phyloP scores from a whole-genome alignment of 1,140 invertebrate species.

The Camponotus vicinus region DNA sequence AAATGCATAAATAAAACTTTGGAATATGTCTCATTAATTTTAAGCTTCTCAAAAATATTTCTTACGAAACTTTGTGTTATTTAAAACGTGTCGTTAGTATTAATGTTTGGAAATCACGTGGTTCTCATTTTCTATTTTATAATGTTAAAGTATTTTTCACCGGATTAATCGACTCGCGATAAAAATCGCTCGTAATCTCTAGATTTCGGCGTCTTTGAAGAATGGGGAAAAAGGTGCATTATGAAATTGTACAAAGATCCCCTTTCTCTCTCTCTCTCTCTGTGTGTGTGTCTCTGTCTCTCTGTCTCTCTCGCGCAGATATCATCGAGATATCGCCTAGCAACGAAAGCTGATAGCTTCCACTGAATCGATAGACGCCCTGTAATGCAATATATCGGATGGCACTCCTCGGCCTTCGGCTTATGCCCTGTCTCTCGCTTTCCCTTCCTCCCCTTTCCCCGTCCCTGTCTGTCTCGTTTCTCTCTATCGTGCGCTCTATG shows the following conservation, averaged over 20 bases:
- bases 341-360: slow-evolving; percentile 83
- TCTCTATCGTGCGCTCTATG: slow-evolving; percentile 42
- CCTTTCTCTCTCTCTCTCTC: neutral
- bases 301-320: slow-evolving; percentile 62
- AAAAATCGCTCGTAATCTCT: slow-evolving; percentile 26
- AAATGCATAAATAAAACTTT: neutral
- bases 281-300: neutral
- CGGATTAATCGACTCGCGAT: slow-evolving; percentile 20
- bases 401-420: slow-evolving; percentile 72
- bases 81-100: neutral
- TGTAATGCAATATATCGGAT: slow-evolving; percentile 79
- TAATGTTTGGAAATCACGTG: neutral
- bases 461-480: slow-evolving; percentile 34
- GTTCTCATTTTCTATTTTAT: neutral
- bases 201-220: slow-evolving; percentile 6
- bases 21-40: neutral
- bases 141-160: neutral
- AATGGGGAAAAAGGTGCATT: slow-evolving; percentile 27
- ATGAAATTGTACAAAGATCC: slow-evolving; percentile 23
- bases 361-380: slow-evolving; percentile 79
- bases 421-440: slow-evolving; percentile 59
- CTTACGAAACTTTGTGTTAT: neutral
- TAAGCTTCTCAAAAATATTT: neutral
- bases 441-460: neutral
- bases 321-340: slow-evolving; percentile 82